These are phyloP conservation scores for Burhinus bistriatus DNA, from an alignment of 2,113 vertebrate species.

Conservation along the genomic window DNA sequence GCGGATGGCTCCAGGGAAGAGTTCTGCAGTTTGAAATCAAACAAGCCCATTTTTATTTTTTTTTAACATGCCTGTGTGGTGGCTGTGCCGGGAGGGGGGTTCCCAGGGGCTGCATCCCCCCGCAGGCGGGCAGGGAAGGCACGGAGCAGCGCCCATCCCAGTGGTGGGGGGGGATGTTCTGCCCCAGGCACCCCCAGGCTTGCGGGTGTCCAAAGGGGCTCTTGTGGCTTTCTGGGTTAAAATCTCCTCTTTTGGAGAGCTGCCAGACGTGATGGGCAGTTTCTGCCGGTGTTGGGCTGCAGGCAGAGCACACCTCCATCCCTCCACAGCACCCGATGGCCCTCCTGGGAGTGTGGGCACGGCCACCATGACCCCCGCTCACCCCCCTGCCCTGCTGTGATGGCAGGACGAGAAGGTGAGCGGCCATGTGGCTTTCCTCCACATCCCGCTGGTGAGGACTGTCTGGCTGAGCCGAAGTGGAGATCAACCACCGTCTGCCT, in stretches of 20 bases:
- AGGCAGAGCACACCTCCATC: not conserved
- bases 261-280: not conserved
- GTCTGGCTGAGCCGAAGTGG: rapidly evolving
- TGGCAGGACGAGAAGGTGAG: not conserved
- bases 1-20: constrained; percentile 56
- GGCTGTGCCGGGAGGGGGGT: not conserved
- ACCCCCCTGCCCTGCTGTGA: not conserved
- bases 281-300: not conserved
- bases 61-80: not conserved
- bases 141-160: not conserved
- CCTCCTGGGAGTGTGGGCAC: not conserved
- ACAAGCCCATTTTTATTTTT: not conserved
- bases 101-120: not conserved
- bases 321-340: not conserved
- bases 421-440: rapidly evolving
- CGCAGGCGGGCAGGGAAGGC: rapidly evolving
- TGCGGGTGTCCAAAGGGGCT: not conserved
- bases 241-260: not conserved
- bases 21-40: constrained; percentile 53
- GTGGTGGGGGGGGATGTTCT: rapidly evolving
- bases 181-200: not conserved
- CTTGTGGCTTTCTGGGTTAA: not conserved
- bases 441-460: rapidly evolving
- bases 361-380: not conserved
- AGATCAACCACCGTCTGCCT: not conserved